Conservation (phyloP, 2,113 vertebrate species). For the Peromyscus maniculatus region DNA sequence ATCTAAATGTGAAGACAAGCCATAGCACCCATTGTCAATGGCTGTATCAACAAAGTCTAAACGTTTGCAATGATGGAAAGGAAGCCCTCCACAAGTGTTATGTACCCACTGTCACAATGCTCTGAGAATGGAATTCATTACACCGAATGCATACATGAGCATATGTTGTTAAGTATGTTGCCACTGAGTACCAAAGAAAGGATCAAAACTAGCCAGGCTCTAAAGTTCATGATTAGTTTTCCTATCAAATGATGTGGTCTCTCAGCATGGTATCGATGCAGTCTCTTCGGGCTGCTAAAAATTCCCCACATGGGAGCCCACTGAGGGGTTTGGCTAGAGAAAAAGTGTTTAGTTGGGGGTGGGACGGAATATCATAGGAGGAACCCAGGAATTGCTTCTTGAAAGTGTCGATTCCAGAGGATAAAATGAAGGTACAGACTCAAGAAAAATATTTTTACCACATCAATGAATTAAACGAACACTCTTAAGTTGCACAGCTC, state of each 20-base stretch:
- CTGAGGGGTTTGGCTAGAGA: neutral
- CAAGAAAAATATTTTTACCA: neutral
- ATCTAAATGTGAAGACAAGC: neutral
- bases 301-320: neutral
- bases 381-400: neutral
- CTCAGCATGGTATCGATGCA: neutral
- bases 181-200: neutral
- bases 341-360: neutral
- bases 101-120: too few relatives aligned
- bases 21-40: neutral
- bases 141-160: neutral
- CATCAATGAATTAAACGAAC: neutral
- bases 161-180: neutral
- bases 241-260: neutral
- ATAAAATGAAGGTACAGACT: neutral
- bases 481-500: neutral
- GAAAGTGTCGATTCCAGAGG: neutral
- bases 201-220: neutral
- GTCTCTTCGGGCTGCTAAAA: neutral
- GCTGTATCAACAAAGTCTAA: neutral
- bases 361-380: neutral
- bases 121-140: neutral
- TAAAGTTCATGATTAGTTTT: neutral
- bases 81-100: rapidly evolving
- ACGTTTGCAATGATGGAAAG: neutral